Evolutionary conservation across 2,888 invertebrate species (phyloP), one percentile per base, ranked within the genome.

Genomic region (Strigamia transsilvanica): DNA sequence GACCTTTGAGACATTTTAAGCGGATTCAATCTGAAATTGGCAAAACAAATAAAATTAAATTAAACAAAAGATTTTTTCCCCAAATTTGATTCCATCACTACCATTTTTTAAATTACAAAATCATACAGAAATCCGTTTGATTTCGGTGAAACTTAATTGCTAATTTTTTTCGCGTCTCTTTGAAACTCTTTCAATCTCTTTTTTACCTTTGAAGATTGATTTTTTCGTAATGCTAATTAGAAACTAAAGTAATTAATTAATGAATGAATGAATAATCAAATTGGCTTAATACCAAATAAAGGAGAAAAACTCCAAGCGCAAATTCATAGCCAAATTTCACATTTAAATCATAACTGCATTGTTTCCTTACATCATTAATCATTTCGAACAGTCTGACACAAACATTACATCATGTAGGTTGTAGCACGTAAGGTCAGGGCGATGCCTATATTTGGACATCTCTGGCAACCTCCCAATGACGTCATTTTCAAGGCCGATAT

Each of bases 401-500:
- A 66, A 27, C 32, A 66, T 66, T 66, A 27, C 66, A 27, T 66
- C 66, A 66, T 66, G 23, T 15, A 27, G 66, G 66, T 66, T 66
- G 13, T 21, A 66, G 23, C 66, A 66, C 66, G 66, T 7, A 23
- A 66, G 66, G 66, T 66, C 66, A 66, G 66, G 66, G 66, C 66
- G 66, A 66, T 27, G 66, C 66, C 66, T 66, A 66, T 66, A 66
- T 66, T 66, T 66, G 66, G 66, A 66, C 23, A 32, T 27, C 23
- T 66, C 66, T 66, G 66, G 66, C 66, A 66, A 66, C 27, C 12
- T 66, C 23, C 66, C 66, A 66, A 66, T 66, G 66, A 66, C 66
- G 66, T 66, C 66, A 66, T 7, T 66, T 66, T 27, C 66, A 66
- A 66, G 66, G 66, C 66, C 66, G 66, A 27, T 32, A 66, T 32